Base-by-base conservation (phyloP, 1,140 invertebrate species). In the Neotoxoptera formosana region DNA sequence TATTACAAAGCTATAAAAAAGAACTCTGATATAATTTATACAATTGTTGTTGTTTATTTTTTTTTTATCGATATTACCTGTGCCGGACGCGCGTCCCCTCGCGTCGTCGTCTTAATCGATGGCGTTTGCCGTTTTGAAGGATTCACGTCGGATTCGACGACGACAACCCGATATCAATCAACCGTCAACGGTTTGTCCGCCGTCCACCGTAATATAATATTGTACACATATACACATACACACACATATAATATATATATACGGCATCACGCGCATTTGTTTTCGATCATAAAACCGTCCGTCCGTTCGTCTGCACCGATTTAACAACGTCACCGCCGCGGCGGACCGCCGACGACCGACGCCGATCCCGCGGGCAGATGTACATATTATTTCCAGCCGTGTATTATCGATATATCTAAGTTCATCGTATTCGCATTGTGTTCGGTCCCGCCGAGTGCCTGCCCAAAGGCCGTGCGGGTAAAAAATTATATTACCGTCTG, bases 141-240 rank as follows among this genome's bases (percentile, higher is more conserved):
- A 60, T 90, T 90, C 53, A 36, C 53, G 53, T 60, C 53, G 88
- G 51, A 56, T 25, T 60, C 53, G 88, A 60, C 25, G 88, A 90
- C 53, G 88, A 90, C 51, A 90, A 90, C 53, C 36, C 88, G 88
- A 56, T 56, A 90, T 90, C 53, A 60, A 90, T 90, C 88, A 90
- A 90, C 88, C 53, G 88, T 90, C 88, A 60, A 53, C 87, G n/a
- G n/a, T 45, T 45, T 83, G 81, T 41, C 81, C 20, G 84, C 11
- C 23, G 45, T 41, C 86, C 11, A 47, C 25, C 30, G 86, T n/a
- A 36, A 47, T 21, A 21, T 36, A 23, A 41, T 23, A 83, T 25
- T 21, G 41, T 45, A 25, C 7, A 8, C 4, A 84, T 30, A 45
- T 3, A 84, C 41, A 81, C n/a, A n/a, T n/a, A n/a, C n/a, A n/a